Percentiles rank a stretch among this genome's conserved stretches.
phyloP scores from a whole-genome alignment of 2,888 invertebrate genomes.

The Malthinus flaveolus region DNA sequence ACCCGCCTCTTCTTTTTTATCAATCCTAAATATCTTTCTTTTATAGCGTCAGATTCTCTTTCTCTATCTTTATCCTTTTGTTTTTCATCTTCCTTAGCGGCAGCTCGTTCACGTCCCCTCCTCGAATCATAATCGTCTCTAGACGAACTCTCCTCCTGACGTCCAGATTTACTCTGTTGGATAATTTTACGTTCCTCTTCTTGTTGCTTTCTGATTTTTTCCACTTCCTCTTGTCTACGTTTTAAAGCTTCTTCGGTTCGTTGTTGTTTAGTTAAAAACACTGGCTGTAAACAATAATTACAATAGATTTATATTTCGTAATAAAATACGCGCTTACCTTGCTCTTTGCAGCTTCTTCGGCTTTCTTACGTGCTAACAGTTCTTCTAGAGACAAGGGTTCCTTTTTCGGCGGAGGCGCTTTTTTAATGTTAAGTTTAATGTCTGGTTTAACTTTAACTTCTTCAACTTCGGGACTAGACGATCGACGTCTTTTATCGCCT shows the following conservation, averaged over 20 bases:
- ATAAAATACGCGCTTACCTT: constrained; percentile 60
- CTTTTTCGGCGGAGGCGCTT: constrained; percentile 55
- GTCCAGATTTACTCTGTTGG: constrained; percentile 43
- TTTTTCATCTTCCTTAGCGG: constrained; percentile 58
- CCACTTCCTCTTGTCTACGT: constrained; percentile 86
- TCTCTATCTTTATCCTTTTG: constrained; percentile 82
- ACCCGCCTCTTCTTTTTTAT: constrained; percentile 92
- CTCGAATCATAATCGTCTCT: constrained; percentile 46
- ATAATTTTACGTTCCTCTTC: constrained; percentile 63
- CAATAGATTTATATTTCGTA: background rate
- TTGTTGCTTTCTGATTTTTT: constrained; percentile 72
- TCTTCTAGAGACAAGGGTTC: constrained; percentile 97
- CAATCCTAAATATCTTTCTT: constrained; percentile 92
- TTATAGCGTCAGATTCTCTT: constrained; percentile 92
- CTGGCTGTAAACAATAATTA: constrained; percentile 64
- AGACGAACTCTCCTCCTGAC: constrained; percentile 42
- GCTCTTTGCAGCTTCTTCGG: constrained; percentile 90
- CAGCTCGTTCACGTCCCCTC: constrained; percentile 55
- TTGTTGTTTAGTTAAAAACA: constrained; percentile 96
- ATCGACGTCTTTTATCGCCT: constrained; percentile 40
- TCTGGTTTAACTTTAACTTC: constrained; percentile 41
- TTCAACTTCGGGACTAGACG: constrained; percentile 54
- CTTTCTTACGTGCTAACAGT: constrained; percentile 91
- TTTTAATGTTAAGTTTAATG: constrained; percentile 34
- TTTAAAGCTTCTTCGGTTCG: constrained; percentile 87